Evolutionary conservation across 2,797 vertebrate genomes (phyloP), one percentile per base, ranked within the genome.

Genomic region (Microcaecilia unicolor): DNA sequence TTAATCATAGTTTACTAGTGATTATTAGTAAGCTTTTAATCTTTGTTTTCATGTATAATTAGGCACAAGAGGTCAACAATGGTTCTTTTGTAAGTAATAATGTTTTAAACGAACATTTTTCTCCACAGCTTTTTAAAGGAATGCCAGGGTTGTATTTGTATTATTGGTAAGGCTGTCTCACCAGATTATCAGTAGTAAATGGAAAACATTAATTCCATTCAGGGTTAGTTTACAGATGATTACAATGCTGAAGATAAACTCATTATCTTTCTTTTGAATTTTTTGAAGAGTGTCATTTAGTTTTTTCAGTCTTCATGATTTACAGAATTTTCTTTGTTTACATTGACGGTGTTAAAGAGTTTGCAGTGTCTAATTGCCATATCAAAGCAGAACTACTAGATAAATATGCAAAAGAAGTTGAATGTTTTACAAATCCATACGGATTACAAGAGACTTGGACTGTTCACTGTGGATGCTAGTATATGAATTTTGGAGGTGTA

Each of bases 1-100:
- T 72, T 70, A 66, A 64, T 68, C 70, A 66, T 60, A 49, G 48
- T 61, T 64, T 72, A 65, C 46, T 21, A 48, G 52, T 57, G 58
- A 65, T 72, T 65, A 68, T 62, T 61, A 63, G 54, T 39, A 49
- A 50, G 61, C 62, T 57, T 68, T 57, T 65, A 61, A 61, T 68
- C 59, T 55, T 70, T 64, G 51, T 64, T 66, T 70, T 55, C 18
- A 0, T 65, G 56, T 63, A 44, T 67, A 67, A 65, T 70, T 65
- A 65, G 56, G 54, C 63, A 61, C 45, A 61, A 40, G 61, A 56
- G 66, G 71, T 72, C 69, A 70, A 29, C 48, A 30, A 45, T n/a
- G 26, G 34, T 31, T 52, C 44, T 49, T 28, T 43, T 40, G 43
- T 37, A 41, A 64, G 47, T 33, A 64, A 48, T 49, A 48, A 18